A percentile compares a stretch with the other conserved stretches of the same genome.
Conservation (phyloP, 2,797 vertebrate genomes). For the Rhynchotus rufescens region DNA sequence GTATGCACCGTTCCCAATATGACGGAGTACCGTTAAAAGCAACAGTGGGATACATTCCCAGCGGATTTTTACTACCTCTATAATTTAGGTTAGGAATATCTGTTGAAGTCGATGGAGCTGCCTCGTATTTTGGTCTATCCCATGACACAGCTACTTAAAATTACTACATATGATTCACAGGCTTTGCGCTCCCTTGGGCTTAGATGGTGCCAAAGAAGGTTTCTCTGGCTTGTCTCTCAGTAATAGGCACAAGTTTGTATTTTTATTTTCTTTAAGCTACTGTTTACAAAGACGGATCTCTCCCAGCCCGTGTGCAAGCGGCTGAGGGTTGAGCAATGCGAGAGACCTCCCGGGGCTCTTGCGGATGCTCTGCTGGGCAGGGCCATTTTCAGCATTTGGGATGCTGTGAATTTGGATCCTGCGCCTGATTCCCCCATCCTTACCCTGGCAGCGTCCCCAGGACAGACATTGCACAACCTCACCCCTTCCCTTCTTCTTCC, state of each 20-base stretch:
- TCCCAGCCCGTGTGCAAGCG: neutral
- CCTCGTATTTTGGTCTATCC: neutral
- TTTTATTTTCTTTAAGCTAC: neutral
- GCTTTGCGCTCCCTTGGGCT: neutral
- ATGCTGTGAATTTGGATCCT: neutral
- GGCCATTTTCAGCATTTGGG: neutral
- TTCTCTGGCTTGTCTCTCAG: neutral
- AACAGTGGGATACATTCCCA: neutral
- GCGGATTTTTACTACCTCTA: neutral
- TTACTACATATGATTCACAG: neutral
- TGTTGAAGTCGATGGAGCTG: neutral
- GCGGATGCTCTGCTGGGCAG: too few relatives aligned
- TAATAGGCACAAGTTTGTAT: neutral
- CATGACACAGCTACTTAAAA: neutral
- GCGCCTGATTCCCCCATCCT: neutral
- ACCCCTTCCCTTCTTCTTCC: neutral
- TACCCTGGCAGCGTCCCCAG: neutral
- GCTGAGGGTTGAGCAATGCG: rapidly evolving
- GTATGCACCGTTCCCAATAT: neutral
- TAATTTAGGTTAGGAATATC: neutral
- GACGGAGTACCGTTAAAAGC: neutral
- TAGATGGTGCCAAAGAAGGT: constrained; percentile 4
- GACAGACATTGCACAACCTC: neutral
- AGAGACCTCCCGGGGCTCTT: neutral
- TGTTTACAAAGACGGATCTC: neutral